A percentile compares a stretch with the other conserved stretches of the same genome.
Conservation (phyloP, 2,113 vertebrate genomes). For the Callipepla californica region DNA sequence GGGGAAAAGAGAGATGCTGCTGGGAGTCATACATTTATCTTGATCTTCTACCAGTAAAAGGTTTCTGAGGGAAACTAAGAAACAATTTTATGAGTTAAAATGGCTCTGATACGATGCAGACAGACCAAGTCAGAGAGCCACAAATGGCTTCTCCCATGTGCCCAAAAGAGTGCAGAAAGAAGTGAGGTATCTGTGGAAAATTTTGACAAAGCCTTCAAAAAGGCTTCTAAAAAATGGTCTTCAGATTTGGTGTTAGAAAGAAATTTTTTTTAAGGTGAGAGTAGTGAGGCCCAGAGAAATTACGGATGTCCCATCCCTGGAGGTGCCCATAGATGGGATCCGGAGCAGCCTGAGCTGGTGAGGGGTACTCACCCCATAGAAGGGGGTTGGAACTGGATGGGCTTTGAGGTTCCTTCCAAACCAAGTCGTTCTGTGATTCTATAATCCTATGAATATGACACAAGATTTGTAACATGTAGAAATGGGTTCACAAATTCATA, state of each 20-base stretch:
- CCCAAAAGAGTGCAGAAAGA: not conserved
- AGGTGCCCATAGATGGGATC: not conserved
- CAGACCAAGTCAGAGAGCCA: accelerated
- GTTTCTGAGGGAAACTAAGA: not conserved
- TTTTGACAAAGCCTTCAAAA: not conserved
- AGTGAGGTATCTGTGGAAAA: not conserved
- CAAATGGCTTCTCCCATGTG: not conserved
- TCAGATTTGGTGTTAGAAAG: not conserved
- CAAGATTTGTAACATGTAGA: not conserved
- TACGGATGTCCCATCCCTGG: not conserved
- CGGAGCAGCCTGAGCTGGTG: not conserved
- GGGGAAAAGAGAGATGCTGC: not conserved
- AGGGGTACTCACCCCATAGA: too few species aligned
- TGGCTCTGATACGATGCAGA: not conserved
- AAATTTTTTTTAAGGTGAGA: not conserved
- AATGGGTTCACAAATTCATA: accelerated
- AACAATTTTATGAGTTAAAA: not conserved
- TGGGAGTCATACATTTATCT: not conserved
- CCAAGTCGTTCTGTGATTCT: not conserved
- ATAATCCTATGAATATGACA: not conserved
- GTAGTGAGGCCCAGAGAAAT: not conserved
- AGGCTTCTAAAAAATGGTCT: not conserved
- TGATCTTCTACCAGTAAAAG: not conserved
- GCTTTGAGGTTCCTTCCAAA: not conserved
- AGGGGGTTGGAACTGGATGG: not conserved